phyloP scores from a whole-genome alignment of 2,797 vertebrate species.

The Tenualosa thibaudeaui region DNA sequence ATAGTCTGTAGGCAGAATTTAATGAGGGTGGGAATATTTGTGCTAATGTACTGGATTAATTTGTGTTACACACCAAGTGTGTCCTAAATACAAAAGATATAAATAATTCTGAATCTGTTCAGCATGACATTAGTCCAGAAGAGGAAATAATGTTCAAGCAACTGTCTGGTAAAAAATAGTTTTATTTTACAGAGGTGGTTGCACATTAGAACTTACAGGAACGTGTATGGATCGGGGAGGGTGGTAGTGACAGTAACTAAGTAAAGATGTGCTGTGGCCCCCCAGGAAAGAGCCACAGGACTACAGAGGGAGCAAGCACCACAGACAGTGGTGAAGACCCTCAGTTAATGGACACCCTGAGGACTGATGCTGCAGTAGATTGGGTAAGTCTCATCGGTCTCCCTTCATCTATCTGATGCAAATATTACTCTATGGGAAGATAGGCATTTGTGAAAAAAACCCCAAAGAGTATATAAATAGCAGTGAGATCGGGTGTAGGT shows the following conservation, averaged over 20 bases:
- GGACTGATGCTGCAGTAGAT: neutral
- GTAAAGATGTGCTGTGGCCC: neutral
- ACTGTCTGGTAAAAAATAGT: neutral
- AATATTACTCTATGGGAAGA: neutral
- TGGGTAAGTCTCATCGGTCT: neutral
- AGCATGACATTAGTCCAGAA: neutral
- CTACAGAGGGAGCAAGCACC: slow-evolving; percentile 4
- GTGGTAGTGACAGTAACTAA: neutral
- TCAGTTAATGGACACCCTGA: neutral
- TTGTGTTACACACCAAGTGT: neutral
- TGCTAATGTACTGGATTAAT: neutral
- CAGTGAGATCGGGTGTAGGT: neutral
- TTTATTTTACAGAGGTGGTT: neutral
- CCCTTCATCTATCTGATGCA: neutral
- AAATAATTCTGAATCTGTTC: neutral
- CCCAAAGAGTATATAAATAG: neutral
- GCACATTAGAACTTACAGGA: neutral
- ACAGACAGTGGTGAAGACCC: neutral
- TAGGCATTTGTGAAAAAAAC: neutral
- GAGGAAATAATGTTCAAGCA: neutral
- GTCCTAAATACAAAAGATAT: neutral
- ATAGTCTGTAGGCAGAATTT: neutral
- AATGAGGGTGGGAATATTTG: neutral
- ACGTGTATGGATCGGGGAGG: neutral
- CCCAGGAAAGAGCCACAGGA: neutral